Evolutionary conservation across 2,113 vertebrate species (phyloP).

Genomic region (Gambusia holbrooki): DNA sequence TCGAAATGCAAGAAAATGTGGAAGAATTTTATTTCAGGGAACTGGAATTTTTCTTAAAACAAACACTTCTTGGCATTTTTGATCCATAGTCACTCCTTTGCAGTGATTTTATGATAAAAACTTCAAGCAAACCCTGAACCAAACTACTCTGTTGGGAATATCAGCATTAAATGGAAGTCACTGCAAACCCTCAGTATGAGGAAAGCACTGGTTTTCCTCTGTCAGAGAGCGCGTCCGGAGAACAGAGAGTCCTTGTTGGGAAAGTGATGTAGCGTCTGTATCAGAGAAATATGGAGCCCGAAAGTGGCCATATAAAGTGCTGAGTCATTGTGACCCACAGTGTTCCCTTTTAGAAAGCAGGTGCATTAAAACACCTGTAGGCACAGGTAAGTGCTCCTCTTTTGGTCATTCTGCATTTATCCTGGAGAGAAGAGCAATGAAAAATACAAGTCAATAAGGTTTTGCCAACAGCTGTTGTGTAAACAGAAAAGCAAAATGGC

Average conservation of each 20-base stretch:
- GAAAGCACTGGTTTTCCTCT: slow-evolving; percentile 26
- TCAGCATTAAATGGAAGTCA: neutral
- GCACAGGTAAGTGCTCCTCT: neutral
- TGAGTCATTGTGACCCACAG: neutral
- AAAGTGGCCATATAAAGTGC: slow-evolving; percentile 13
- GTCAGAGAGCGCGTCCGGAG: slow-evolving; percentile 17
- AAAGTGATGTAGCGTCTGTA: slow-evolving; percentile 36
- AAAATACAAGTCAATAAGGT: neutral
- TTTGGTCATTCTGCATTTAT: neutral
- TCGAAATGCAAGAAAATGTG: too few species aligned
- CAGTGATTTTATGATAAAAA: neutral
- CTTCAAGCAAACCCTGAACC: neutral
- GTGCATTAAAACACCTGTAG: neutral
- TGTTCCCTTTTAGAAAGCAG: neutral
- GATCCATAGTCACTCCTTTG: neutral
- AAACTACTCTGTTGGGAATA: neutral
- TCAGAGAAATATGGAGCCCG: slow-evolving; percentile 22
- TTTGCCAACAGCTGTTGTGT: neutral
- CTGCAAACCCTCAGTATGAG: neutral
- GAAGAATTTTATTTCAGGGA: too few species aligned
- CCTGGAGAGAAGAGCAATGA: neutral
- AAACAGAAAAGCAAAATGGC: neutral
- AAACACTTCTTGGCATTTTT: neutral
- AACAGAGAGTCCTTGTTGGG: slow-evolving; percentile 49
- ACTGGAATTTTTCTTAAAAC: too few species aligned